Percentiles rank a stretch among this genome's conserved stretches.
Conservation (phyloP, 2,888 invertebrate species). For the Zygothrica quintamaculata region DNA sequence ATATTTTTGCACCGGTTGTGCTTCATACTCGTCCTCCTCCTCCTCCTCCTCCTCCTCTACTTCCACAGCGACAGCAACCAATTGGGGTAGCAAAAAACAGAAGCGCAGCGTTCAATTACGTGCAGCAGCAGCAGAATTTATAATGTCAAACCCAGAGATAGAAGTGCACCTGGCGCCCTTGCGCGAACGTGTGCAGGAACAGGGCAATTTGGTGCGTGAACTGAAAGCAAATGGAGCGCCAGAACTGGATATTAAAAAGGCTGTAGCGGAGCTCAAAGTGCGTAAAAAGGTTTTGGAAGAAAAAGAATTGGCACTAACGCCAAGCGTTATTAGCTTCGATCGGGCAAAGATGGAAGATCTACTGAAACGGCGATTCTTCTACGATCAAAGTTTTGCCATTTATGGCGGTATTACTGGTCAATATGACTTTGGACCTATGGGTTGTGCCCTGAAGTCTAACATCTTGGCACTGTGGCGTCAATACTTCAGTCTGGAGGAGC, state of each 20-base stretch:
- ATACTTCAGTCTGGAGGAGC: constrained; percentile 98
- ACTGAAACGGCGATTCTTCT: constrained; percentile 97
- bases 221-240: constrained; percentile 94
- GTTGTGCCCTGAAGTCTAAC: constrained; percentile 98
- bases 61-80: neutral
- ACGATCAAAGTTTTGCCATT: constrained; percentile 99
- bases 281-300: constrained; percentile 97
- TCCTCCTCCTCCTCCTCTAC: too few species aligned
- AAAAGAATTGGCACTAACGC: constrained; percentile 93
- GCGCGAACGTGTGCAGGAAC: constrained; percentile 94
- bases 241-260: constrained; percentile 96
- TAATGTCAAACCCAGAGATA: constrained; percentile 91
- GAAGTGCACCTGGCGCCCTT: constrained; percentile 94
- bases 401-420: constrained; percentile 98
- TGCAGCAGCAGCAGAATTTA: constrained; percentile 62
- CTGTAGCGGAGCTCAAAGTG: constrained; percentile 95
- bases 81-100: constrained; percentile 91
- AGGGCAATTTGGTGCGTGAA: constrained; percentile 96
- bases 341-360: constrained; percentile 98
- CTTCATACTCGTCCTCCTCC: too few species aligned
- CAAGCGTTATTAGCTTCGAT: constrained; percentile 91
- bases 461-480: constrained; percentile 96
- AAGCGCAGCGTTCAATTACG: constrained; percentile 89
- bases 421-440: constrained; percentile 99
- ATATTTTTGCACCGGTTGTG: constrained; percentile 35